These are phyloP conservation scores for Oligia strigilis DNA, from an alignment of 2,888 invertebrate species.

Conservation along the genomic window DNA sequence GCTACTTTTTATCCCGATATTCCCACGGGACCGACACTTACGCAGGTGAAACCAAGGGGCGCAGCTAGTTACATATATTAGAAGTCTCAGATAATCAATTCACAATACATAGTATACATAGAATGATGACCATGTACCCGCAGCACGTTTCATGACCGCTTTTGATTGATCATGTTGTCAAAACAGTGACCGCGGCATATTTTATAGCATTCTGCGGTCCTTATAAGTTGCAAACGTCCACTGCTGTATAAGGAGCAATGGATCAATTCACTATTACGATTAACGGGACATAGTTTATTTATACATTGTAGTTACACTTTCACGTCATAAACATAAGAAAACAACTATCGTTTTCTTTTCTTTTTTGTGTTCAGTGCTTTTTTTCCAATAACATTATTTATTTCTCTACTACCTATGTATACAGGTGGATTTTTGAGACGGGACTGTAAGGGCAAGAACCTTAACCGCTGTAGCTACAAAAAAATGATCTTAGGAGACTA, in stretches of 20 bases:
- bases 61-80: too few relatives aligned
- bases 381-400: background rate
- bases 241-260: conserved; percentile 29
- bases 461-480: too few relatives aligned
- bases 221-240: background rate
- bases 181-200: conserved; percentile 2
- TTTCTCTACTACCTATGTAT: background rate
- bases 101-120: background rate
- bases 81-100: too few relatives aligned
- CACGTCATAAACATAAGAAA: background rate
- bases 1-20: too few relatives aligned
- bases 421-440: too few relatives aligned
- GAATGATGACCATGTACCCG: background rate
- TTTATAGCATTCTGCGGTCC: conserved; percentile 36
- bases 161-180: conserved; percentile 27
- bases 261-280: conserved; percentile 20
- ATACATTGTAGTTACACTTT: conserved; percentile 11
- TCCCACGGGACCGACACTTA: too few relatives aligned
- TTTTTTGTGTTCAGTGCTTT: background rate
- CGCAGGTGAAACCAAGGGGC: too few relatives aligned
- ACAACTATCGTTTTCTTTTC: background rate
- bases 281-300: conserved; percentile 20
- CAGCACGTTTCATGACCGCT: background rate
- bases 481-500: too few relatives aligned
- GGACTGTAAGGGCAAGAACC: too few relatives aligned